Evolutionary conservation across 2,888 invertebrate species (phyloP).

Genomic region (Drosophila tripunctata): DNA sequence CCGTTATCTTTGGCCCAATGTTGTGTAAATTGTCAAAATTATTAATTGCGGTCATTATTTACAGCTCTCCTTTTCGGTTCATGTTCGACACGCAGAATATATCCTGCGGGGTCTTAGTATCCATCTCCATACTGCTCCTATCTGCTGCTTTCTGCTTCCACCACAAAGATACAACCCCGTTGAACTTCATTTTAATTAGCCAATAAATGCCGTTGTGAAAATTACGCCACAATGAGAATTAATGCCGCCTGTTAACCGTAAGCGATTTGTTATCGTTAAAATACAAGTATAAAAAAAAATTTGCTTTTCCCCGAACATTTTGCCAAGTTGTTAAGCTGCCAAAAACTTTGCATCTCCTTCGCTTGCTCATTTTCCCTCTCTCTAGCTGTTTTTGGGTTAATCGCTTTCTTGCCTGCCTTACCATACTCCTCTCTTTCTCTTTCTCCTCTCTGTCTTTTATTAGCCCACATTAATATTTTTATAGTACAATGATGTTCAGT

Average conservation of each 20-base stretch:
- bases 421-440: neutral
- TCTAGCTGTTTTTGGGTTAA: conserved; percentile 54
- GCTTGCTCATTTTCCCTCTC: conserved; percentile 8
- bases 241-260: conserved; percentile 71
- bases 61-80: conserved; percentile 5
- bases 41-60: conserved; percentile 78
- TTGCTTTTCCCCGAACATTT: conserved; percentile 9
- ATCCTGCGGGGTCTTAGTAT: conserved; percentile 25
- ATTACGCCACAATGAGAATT: conserved; percentile 69
- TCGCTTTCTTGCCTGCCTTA: conserved; percentile 71
- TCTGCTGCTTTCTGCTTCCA: neutral
- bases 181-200: conserved; percentile 68
- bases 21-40: conserved; percentile 81
- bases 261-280: conserved; percentile 80
- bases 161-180: neutral
- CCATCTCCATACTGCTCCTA: neutral
- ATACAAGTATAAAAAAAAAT: conserved; percentile 20
- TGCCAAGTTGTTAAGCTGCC: conserved; percentile 59
- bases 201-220: conserved; percentile 73
- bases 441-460: too few species aligned
- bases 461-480: conserved; percentile 71
- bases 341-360: conserved; percentile 38
- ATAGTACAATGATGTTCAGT: conserved; percentile 48
- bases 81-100: conserved; percentile 25
- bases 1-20: conserved; percentile 64